These are phyloP conservation scores for Hemithea aestivaria DNA, from an alignment of 2,888 invertebrate species.

Conservation along the genomic window DNA sequence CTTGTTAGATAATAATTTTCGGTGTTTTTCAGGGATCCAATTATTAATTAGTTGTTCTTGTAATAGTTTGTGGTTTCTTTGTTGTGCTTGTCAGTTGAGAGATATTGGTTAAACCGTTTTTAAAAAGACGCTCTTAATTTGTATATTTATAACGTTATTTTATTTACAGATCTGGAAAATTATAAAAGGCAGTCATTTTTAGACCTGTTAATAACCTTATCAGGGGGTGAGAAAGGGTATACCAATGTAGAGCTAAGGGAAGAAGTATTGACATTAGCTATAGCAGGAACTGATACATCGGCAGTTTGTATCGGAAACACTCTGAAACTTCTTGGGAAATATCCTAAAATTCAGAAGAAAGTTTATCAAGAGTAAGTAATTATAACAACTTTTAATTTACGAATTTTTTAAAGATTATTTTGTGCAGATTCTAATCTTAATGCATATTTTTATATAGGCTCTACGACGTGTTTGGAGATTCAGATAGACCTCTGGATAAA, in stretches of 20 bases:
- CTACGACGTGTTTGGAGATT: conserved; percentile 52
- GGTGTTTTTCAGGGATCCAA: too few species aligned
- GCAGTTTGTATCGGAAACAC: conserved; percentile 65
- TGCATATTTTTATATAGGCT: conserved; percentile 35
- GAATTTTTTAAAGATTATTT: neutral
- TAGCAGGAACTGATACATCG: conserved; percentile 78
- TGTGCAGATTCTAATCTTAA: too few species aligned
- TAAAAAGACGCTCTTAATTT: too few species aligned
- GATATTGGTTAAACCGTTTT: too few species aligned
- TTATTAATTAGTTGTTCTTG: too few species aligned
- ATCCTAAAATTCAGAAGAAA: conserved; percentile 69
- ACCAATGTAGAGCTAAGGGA: conserved; percentile 76
- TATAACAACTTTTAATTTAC: neutral
- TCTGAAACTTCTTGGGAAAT: conserved; percentile 60
- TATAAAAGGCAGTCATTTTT: conserved; percentile 73
- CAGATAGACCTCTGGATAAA: conserved; percentile 53
- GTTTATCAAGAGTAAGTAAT: conserved; percentile 62
- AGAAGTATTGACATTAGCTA: conserved; percentile 76
- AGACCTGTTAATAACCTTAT: conserved; percentile 72
- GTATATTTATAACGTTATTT: too few species aligned
- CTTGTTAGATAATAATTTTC: too few species aligned
- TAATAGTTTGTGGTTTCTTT: too few species aligned
- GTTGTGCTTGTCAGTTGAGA: too few species aligned
- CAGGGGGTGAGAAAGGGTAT: conserved; percentile 69
- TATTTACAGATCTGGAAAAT: conserved; percentile 41